phyloP scores from a whole-genome alignment of 2,113 vertebrate species.

The Thalassarche chlororhynchos region DNA sequence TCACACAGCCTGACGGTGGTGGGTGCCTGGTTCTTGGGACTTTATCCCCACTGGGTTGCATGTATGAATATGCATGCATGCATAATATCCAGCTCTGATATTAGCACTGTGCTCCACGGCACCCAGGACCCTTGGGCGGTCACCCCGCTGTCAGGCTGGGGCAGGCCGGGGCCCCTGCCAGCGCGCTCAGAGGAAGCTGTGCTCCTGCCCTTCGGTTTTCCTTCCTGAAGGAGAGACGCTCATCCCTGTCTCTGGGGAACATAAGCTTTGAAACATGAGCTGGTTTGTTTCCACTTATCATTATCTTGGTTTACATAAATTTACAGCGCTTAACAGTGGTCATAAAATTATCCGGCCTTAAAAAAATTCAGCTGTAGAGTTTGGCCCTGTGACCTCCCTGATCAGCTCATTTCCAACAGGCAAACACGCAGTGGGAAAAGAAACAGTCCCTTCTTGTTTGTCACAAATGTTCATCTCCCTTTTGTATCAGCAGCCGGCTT shows the following conservation, averaged over 20 bases:
- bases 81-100: neutral
- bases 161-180: fast-evolving
- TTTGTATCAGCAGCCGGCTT: neutral
- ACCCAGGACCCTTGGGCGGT: neutral
- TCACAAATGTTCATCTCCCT: neutral
- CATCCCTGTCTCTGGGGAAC: neutral
- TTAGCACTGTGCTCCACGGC: neutral
- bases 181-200: neutral
- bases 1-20: neutral
- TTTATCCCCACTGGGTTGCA: neutral
- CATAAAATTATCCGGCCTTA: constrained; percentile 19
- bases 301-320: constrained; percentile 52
- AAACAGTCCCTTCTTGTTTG: neutral
- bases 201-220: neutral
- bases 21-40: neutral
- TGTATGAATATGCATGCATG: neutral
- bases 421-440: neutral
- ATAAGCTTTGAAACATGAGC: neutral
- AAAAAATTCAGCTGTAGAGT: constrained; percentile 6
- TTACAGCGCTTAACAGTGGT: neutral
- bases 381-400: neutral
- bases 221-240: neutral
- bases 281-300: constrained; percentile 21
- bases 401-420: neutral
- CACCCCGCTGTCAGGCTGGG: neutral